Percentiles rank a stretch among this genome's conserved stretches.
Conservation (phyloP, 2,113 vertebrate genomes). For the Capreolus pygargus region DNA sequence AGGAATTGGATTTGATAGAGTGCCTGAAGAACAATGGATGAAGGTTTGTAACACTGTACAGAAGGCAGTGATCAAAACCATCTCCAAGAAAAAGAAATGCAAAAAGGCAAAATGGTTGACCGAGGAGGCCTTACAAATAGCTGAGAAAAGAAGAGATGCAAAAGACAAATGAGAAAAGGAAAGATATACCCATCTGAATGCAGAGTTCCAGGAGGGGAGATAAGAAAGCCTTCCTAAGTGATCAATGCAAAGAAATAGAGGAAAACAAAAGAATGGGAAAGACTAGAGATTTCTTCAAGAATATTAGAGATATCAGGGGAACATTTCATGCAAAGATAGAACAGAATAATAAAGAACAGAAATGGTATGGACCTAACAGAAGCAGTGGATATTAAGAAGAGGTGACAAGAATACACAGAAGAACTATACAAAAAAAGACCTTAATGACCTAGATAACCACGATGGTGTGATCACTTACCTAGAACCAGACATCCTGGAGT, state of each 20-base stretch:
- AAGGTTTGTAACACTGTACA: neutral
- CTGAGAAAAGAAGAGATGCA: neutral
- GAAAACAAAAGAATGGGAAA: neutral
- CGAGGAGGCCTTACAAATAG: neutral
- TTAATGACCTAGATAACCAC: neutral
- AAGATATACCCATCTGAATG: neutral
- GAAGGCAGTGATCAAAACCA: neutral
- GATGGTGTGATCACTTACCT: neutral
- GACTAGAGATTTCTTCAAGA: neutral
- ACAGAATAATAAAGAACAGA: neutral
- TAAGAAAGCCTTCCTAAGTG: neutral
- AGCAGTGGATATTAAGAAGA: neutral
- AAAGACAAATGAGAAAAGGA: neutral
- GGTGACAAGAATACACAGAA: neutral
- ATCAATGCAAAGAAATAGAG: neutral
- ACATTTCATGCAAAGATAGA: neutral
- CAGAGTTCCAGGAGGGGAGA: neutral
- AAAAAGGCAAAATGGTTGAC: neutral
- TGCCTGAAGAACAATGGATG: neutral
- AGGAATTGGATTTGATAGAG: neutral
- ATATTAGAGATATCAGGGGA: neutral
- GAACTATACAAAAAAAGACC: neutral
- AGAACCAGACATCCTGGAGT: neutral
- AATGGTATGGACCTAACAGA: neutral
- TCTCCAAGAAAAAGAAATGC: neutral